Conservation (phyloP, 1,140 invertebrate genomes). For the Drosophila gunungcola region DNA sequence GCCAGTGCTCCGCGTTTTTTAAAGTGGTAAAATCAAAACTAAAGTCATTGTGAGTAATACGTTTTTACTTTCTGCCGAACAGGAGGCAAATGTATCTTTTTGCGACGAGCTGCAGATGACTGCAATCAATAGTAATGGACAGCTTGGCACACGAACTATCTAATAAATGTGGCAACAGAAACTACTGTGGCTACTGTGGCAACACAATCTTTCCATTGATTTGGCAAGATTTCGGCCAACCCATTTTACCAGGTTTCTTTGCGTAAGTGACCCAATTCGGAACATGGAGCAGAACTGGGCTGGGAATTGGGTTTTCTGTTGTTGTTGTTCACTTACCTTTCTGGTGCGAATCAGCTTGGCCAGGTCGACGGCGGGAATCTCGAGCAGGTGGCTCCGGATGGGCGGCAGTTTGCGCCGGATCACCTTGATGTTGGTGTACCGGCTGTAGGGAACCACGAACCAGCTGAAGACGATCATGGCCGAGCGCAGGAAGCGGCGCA, state of each 20-base stretch:
- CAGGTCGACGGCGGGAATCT: slow-evolving; percentile 87
- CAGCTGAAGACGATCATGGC: slow-evolving; percentile 85
- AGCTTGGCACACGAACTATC: slow-evolving; percentile 58
- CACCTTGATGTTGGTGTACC: slow-evolving; percentile 88
- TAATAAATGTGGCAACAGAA: slow-evolving; percentile 61
- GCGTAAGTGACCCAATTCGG: slow-evolving; percentile 57
- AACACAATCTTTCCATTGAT: slow-evolving; percentile 46
- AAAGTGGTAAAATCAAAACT: slow-evolving; percentile 10
- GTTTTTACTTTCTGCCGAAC: slow-evolving; percentile 22
- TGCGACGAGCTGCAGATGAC: slow-evolving; percentile 10
- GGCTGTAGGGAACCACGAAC: slow-evolving; percentile 84
- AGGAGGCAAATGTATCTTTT: slow-evolving; percentile 21
- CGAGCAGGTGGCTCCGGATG: slow-evolving; percentile 87
- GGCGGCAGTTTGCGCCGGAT: slow-evolving; percentile 86
- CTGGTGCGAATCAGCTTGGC: slow-evolving; percentile 87
- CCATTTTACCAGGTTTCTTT: slow-evolving; percentile 38
- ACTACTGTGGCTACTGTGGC: slow-evolving; percentile 14
- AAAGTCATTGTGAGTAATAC: slow-evolving; percentile 22
- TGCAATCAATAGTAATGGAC: slow-evolving; percentile 22
- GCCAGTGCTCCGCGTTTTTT: slow-evolving; percentile 12
- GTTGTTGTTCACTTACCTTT: slow-evolving; percentile 85
- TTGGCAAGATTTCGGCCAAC: slow-evolving; percentile 63
- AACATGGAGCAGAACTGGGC: neutral
- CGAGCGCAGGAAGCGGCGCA: slow-evolving; percentile 84
- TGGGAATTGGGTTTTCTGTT: neutral